Evolutionary conservation across 2,113 vertebrate genomes (phyloP).

Genomic region (Malurus alboscapulatus): DNA sequence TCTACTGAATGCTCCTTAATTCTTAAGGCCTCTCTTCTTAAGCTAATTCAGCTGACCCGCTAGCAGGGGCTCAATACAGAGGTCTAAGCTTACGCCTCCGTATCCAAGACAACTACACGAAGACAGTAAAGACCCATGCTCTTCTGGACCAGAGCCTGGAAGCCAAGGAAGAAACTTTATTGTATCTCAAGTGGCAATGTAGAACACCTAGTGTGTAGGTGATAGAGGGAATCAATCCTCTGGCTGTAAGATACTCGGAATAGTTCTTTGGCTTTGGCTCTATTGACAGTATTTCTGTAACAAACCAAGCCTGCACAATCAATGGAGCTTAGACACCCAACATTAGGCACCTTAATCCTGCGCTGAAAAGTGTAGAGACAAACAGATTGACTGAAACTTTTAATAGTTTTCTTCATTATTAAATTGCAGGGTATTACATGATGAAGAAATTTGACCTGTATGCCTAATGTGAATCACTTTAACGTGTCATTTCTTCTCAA

Average conservation of each 20-base stretch:
- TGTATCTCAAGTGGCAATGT: not conserved
- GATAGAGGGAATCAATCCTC: not conserved
- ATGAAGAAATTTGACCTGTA: not conserved
- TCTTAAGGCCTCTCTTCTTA: constrained; percentile 7
- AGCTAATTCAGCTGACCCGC: not conserved
- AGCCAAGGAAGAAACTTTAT: not conserved
- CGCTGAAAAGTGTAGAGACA: not conserved
- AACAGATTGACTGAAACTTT: not conserved
- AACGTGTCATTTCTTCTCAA: not conserved
- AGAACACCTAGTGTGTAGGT: not conserved
- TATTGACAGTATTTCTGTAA: not conserved
- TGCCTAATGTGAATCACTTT: not conserved
- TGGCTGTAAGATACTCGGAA: not conserved
- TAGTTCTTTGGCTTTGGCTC: accelerated
- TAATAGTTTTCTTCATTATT: not conserved
- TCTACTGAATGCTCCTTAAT: not conserved
- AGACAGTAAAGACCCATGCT: not conserved
- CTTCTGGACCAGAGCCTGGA: not conserved
- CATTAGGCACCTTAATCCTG: not conserved
- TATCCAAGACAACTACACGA: not conserved
- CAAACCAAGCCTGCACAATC: not conserved
- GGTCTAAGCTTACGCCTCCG: not conserved
- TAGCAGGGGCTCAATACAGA: not conserved
- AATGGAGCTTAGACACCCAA: not conserved
- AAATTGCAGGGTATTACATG: not conserved